phyloP scores from a whole-genome alignment of 1,140 invertebrate genomes.

The Liolophura sinensis region DNA sequence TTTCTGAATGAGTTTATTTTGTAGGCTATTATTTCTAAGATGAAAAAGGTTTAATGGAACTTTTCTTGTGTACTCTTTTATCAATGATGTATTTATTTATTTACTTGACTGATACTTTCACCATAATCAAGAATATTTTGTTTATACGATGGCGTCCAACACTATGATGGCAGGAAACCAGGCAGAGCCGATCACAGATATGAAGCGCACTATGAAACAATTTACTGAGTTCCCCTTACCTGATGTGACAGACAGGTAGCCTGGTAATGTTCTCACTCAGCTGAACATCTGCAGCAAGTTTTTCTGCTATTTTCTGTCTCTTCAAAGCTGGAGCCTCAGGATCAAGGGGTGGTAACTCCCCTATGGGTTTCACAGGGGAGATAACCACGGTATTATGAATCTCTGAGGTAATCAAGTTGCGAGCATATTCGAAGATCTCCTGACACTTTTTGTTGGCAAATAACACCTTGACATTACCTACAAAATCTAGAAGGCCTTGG shows the following conservation, averaged over 20 bases:
- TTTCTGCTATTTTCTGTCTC: slow-evolving; percentile 29
- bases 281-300: slow-evolving; percentile 28
- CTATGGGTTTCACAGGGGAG: slow-evolving; percentile 42
- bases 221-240: slow-evolving; percentile 50
- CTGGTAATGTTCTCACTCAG: slow-evolving; percentile 48
- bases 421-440: slow-evolving; percentile 71
- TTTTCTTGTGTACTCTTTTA: too few relatives aligned
- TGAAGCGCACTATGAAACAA: too few relatives aligned
- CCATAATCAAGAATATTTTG: too few relatives aligned
- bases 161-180: too few relatives aligned
- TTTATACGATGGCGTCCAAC: too few relatives aligned
- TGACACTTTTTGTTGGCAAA: slow-evolving; percentile 80
- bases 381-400: slow-evolving; percentile 74
- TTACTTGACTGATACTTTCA: too few relatives aligned
- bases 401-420: slow-evolving; percentile 78
- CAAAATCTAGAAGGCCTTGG: slow-evolving; percentile 68
- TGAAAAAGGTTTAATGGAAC: too few relatives aligned
- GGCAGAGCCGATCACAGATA: too few relatives aligned
- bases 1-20: too few relatives aligned
- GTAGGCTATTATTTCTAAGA: too few relatives aligned
- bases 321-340: slow-evolving; percentile 17
- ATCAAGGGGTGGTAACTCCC: slow-evolving; percentile 29
- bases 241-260: slow-evolving; percentile 67
- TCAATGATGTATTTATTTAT: too few relatives aligned
- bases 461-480: slow-evolving; percentile 75